These are phyloP conservation scores for Drosophila cardini DNA, from an alignment of 1,140 invertebrate species.

Conservation along the genomic window DNA sequence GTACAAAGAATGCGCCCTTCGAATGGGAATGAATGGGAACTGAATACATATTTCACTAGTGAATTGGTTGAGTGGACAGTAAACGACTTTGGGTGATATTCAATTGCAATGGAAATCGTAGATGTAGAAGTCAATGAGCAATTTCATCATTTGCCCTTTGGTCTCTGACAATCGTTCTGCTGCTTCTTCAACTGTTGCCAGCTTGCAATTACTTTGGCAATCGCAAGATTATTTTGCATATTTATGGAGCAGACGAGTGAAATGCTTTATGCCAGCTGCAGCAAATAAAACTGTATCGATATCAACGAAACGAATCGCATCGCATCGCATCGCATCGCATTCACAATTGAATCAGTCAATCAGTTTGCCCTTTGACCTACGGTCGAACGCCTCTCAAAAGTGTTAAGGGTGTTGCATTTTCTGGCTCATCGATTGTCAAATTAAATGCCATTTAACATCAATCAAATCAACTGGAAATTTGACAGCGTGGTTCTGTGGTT, in stretches of 20 bases:
- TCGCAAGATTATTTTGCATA: constrained; percentile 42
- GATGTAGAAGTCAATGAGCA: constrained; percentile 8
- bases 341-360: constrained; percentile 38
- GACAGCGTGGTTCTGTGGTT: constrained; percentile 44
- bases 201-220: constrained; percentile 26
- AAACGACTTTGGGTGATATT: constrained; percentile 16
- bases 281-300: constrained; percentile 26
- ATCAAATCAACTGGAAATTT: constrained; percentile 54
- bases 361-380: constrained; percentile 40
- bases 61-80: constrained; percentile 19
- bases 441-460: constrained; percentile 58
- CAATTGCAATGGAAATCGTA: neutral
- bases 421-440: constrained; percentile 53
- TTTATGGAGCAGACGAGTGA: constrained; percentile 21
- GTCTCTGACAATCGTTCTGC: constrained; percentile 1
- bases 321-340: neutral
- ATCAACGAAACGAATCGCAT: constrained; percentile 5
- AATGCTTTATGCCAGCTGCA: constrained; percentile 42
- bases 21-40: neutral
- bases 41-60: constrained; percentile 34
- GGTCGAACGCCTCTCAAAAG: constrained; percentile 47
- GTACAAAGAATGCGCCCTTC: neutral
- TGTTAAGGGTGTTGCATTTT: constrained; percentile 38
- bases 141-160: constrained; percentile 29
- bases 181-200: constrained; percentile 10